Base-by-base conservation (phyloP, 1,140 invertebrate species). In the Chironomus tepperi region DNA sequence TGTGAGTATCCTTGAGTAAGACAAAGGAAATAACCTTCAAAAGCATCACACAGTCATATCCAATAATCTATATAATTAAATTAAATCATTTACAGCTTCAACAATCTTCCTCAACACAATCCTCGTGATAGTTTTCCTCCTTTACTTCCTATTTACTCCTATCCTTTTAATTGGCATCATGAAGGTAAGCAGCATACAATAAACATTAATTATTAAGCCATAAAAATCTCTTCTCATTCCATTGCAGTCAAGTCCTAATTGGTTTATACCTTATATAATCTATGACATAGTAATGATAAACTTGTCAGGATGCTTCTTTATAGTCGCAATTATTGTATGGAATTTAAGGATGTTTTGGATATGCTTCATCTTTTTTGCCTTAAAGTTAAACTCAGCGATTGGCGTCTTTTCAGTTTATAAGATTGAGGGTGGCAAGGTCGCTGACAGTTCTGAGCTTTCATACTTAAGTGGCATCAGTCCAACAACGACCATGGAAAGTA, bases 311-410 rank as follows among this genome's bases (percentile, higher is more conserved):
- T 70, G 65, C 18, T 70, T 70, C 5, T 70, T 70, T 10, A 70
- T 70, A 10, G 65, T 70, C 18, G 65, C 16, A n/a, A 19, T 70
- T 10, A 70, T 70, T 1, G 65, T 70, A 10, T 70, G 65, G 65
- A 70, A 70, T 70, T 18, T 70, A 10, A 15, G 65, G 18, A 70
- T 70, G 65, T 70, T 70, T 19, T 70, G 65, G 65, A n/a, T 70
- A 18, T 70, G 65, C 18, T 70, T 70, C 65, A 70, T 70, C 6
- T 70, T 70, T 21, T 70, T 70, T 18, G 65, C 65, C 65, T 70
- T 70, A 9, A 70, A 70, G 16, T 16, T 70, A 15, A 70, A 70
- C 18, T 70, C 65, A 19, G 16, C 65, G 18, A 70, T 70, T 21
- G 65, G n/a, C 16, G 19, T 70, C 16, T 70, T 70, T 70, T 70